phyloP scores from a whole-genome alignment of 1,140 invertebrate genomes.

The Lutraria rhynchaena region DNA sequence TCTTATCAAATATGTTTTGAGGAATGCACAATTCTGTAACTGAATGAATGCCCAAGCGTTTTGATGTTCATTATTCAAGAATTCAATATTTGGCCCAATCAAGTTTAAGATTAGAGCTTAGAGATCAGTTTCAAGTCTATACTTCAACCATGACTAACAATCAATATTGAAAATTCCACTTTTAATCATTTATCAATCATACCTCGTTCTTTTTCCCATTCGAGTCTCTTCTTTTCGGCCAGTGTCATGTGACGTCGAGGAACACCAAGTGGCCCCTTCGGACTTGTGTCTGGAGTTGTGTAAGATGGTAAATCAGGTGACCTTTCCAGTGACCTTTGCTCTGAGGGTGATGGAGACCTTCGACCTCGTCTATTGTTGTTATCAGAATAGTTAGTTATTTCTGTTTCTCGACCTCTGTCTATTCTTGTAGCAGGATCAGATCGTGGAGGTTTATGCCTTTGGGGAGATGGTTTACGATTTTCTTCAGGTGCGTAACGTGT shows the following conservation, averaged over 20 bases:
- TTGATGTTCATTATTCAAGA: too few species aligned
- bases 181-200: too few species aligned
- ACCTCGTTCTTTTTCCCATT: constrained; percentile 81
- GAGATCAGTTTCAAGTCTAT: too few species aligned
- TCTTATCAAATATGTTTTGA: too few species aligned
- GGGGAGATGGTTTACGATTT: constrained; percentile 5
- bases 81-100: too few species aligned
- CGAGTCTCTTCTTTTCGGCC: constrained; percentile 78
- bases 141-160: too few species aligned
- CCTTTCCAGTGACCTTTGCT: constrained; percentile 14
- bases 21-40: too few species aligned
- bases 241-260: constrained; percentile 64
- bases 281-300: constrained; percentile 24
- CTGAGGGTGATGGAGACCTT: constrained; percentile 41
- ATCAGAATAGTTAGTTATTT: constrained; percentile 47
- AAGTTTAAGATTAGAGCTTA: too few species aligned
- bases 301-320: constrained; percentile 20
- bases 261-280: constrained; percentile 20
- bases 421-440: constrained; percentile 36
- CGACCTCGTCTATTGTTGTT: constrained; percentile 34
- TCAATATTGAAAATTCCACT: too few species aligned
- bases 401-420: constrained; percentile 43
- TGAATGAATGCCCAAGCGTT: too few species aligned
- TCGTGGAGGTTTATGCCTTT: constrained; percentile 26
- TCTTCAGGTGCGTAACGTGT: constrained; percentile 16